These are phyloP conservation scores for Caenorhabditis sp. DNA, from an alignment of 2,888 invertebrate species.

Conservation along the genomic window DNA sequence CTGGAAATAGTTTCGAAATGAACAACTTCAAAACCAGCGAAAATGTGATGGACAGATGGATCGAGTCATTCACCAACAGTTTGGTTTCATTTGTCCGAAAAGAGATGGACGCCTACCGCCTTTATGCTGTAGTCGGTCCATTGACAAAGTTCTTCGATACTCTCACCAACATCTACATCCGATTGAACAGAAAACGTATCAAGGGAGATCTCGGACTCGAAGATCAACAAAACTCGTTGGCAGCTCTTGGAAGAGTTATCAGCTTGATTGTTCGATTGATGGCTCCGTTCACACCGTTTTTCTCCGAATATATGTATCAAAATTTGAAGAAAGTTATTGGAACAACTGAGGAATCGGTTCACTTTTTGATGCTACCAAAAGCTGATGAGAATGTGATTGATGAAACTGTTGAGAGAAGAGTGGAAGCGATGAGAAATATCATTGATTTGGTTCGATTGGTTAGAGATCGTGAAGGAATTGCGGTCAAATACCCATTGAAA, in stretches of 20 bases:
- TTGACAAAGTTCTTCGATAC: conserved; percentile 95
- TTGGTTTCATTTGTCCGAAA: conserved; percentile 85
- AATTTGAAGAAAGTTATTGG: conserved; percentile 76
- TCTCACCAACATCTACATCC: conserved; percentile 97
- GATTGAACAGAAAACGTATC: conserved; percentile 91
- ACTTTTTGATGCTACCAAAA: conserved; percentile 88
- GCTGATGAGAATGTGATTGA: conserved; percentile 79
- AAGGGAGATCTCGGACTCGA: conserved; percentile 86
- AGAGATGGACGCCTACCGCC: conserved; percentile 85
- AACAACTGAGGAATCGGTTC: conserved; percentile 78
- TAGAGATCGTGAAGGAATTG: conserved; percentile 89
- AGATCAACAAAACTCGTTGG: conserved; percentile 85
- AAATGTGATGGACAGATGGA: conserved; percentile 97
- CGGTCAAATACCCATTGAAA: conserved; percentile 93
- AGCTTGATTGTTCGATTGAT: conserved; percentile 88
- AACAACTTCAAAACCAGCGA: conserved; percentile 52
- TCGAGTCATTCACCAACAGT: conserved; percentile 92
- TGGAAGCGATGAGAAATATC: conserved; percentile 88
- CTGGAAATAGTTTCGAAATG: conserved; percentile 44
- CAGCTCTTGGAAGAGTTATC: conserved; percentile 87
- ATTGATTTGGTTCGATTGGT: conserved; percentile 92
- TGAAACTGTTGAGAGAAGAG: conserved; percentile 85
- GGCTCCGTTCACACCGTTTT: conserved; percentile 96
- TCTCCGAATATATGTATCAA: conserved; percentile 93
- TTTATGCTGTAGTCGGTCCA: conserved; percentile 93